Evolutionary conservation across 2,888 invertebrate species (phyloP).

Genomic region (Ectobius pallidus): DNA sequence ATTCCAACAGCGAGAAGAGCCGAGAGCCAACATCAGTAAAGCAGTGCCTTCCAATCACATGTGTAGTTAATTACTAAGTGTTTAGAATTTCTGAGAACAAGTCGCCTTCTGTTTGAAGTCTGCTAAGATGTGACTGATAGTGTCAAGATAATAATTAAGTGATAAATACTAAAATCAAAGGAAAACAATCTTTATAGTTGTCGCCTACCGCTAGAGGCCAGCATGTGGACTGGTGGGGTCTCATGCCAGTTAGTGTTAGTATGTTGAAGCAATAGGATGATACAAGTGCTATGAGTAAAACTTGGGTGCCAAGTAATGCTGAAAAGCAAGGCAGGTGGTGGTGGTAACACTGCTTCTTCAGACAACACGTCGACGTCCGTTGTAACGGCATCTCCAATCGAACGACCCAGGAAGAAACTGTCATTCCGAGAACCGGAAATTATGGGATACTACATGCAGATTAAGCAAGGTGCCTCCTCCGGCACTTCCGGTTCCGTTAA

Average conservation of each 20-base stretch:
- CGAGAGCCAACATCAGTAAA: no score
- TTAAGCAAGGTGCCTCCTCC: conserved; percentile 47
- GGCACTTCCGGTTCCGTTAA: conserved; percentile 46
- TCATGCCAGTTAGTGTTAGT: background rate
- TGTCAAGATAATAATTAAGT: no score
- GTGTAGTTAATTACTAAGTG: no score
- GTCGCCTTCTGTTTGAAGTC: no score
- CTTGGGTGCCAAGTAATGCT: conserved; percentile 28
- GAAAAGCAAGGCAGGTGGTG: conserved; percentile 43
- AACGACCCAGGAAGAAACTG: conserved; percentile 80
- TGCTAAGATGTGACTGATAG: no score
- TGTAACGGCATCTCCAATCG: conserved; percentile 54
- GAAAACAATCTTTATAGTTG: no score
- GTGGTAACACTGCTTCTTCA: conserved; percentile 51
- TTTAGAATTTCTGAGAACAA: no score
- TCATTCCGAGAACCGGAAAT: conserved; percentile 88
- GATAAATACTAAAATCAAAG: no score
- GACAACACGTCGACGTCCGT: conserved; percentile 55
- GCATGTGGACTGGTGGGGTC: background rate
- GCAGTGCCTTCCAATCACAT: no score
- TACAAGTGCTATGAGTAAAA: background rate
- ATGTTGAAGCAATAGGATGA: background rate
- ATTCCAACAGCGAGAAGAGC: no score
- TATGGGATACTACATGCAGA: conserved; percentile 56
- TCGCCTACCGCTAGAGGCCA: no score